Base-by-base conservation (phyloP, 2,797 vertebrate species). In the Streptopelia turtur region DNA sequence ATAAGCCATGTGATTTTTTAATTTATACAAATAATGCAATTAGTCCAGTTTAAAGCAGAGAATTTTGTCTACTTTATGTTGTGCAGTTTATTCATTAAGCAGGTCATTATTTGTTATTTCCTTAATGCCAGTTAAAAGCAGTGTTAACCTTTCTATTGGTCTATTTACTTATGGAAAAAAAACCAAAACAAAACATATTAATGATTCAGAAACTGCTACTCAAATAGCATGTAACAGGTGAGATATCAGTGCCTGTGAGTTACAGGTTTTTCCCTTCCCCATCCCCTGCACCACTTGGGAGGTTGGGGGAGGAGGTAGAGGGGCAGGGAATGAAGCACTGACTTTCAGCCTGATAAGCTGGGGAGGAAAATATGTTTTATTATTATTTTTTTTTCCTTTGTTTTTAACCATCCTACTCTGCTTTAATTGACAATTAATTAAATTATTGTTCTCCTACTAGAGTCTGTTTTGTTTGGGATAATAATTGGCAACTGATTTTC, bases 281-380 rank as follows among this genome's bases (percentile, higher is more conserved):
- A 45, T 20, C 11, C 10, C 18, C 16, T 0, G 0, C 45, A 2
- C 10, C 27, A 27, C 18, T 49, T 52, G 16, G 17, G 28, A 56
- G 17, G 10, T 6, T 69, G 47, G 5, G 4, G 23, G 6, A 49
- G 45, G 11, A 47, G 8, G 5, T 5, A 35, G 30, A 53, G 28
- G 30, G 66, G 13, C 35, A 1, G 16, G 17, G 27, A 86, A 55
- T 5, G 16, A 63, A 69, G 41, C 10, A 52, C 21, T 23, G 4
- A 22, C 3, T 0, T 49, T 81, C 47, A 66, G 31, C 10, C 16
- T 35, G 56, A 66, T 22, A 9, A 61, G 3, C 0, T n/a, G 6
- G 11, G 13, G 5, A 3, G 7, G 27, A 5, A 68, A 72, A 45
- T 12, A 43, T 31, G 6, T 18, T 35, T 35, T 35, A 63, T 41